A percentile compares a stretch with the other conserved stretches of the same genome.
phyloP scores from a whole-genome alignment of 2,888 invertebrate species.

The Sylvicola cinctus region DNA sequence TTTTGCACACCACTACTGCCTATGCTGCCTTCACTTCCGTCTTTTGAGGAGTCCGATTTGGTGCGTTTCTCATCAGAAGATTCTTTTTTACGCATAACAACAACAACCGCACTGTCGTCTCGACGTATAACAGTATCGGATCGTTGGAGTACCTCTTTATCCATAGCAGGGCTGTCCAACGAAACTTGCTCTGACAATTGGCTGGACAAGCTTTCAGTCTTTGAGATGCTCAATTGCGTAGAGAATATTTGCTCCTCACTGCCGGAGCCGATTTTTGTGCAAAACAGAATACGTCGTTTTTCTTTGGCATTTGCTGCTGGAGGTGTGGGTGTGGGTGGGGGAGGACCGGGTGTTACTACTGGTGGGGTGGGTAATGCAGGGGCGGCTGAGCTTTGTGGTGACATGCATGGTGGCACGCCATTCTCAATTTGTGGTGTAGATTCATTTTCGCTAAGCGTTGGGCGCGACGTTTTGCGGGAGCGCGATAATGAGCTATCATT shows the following conservation, averaged over 20 bases:
- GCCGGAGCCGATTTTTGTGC: conserved; percentile 38
- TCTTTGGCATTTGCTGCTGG: conserved; percentile 19
- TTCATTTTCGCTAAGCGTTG: conserved; percentile 11
- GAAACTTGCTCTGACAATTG: conserved; percentile 31
- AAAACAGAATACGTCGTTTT: conserved; percentile 35
- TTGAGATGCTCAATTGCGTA: conserved; percentile 40
- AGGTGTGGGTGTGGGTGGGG: conserved; percentile 6
- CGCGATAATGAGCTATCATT: not conserved
- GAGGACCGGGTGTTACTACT: not conserved
- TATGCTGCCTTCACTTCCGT: conserved; percentile 1
- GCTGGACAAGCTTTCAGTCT: conserved; percentile 39
- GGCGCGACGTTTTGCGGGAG: conserved; percentile 7
- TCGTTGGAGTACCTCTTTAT: conserved; percentile 2
- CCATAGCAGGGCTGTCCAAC: conserved; percentile 10
- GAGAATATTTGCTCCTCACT: conserved; percentile 48
- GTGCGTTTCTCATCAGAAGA: not conserved
- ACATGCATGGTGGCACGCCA: conserved; percentile 9
- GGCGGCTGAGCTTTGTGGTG: not conserved
- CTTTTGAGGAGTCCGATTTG: conserved; percentile 13
- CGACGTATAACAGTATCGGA: not conserved
- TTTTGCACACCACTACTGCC: not conserved
- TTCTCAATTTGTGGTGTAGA: conserved; percentile 13
- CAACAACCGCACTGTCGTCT: conserved; percentile 8
- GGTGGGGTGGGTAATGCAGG: not conserved
- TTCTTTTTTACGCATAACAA: conserved; percentile 16